Evolutionary conservation across 2,113 vertebrate genomes (phyloP).

Genomic region (Hoplias malabaricus): DNA sequence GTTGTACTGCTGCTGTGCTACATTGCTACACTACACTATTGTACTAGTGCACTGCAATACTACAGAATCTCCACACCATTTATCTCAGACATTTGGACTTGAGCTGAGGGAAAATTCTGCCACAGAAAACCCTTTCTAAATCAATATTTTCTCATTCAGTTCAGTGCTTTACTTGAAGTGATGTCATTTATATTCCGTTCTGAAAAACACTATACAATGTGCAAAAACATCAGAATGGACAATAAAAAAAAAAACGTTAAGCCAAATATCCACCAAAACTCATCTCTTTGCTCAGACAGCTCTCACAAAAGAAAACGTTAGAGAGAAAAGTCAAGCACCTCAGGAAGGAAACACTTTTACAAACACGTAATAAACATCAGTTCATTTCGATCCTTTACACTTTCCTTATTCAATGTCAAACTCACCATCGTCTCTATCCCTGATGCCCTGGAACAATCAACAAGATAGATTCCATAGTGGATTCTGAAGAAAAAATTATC

Average conservation of each 20-base stretch:
- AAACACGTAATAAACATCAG: neutral
- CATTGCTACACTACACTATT: neutral
- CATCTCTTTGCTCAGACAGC: neutral
- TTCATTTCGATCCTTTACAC: neutral
- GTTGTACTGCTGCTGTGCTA: neutral
- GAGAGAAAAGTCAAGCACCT: neutral
- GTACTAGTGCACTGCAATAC: neutral
- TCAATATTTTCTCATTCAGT: neutral
- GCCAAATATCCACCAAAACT: neutral
- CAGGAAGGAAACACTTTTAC: slow-evolving; percentile 13
- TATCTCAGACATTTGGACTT: too few relatives aligned
- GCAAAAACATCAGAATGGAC: neutral
- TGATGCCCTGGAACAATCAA: neutral
- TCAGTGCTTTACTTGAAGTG: too few relatives aligned
- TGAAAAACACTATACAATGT: neutral
- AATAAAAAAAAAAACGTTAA: neutral
- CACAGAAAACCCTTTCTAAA: neutral
- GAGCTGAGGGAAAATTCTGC: neutral
- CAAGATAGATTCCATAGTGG: neutral
- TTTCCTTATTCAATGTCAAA: neutral
- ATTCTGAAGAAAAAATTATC: neutral
- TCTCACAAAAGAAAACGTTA: neutral
- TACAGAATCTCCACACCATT: too few relatives aligned
- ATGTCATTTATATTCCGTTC: too few relatives aligned
- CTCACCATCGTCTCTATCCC: neutral